Percentiles rank a stretch among this genome's conserved stretches.
These are phyloP conservation scores for Campoletis raptor DNA, from an alignment of 2,888 invertebrate genomes.

Conservation along the genomic window DNA sequence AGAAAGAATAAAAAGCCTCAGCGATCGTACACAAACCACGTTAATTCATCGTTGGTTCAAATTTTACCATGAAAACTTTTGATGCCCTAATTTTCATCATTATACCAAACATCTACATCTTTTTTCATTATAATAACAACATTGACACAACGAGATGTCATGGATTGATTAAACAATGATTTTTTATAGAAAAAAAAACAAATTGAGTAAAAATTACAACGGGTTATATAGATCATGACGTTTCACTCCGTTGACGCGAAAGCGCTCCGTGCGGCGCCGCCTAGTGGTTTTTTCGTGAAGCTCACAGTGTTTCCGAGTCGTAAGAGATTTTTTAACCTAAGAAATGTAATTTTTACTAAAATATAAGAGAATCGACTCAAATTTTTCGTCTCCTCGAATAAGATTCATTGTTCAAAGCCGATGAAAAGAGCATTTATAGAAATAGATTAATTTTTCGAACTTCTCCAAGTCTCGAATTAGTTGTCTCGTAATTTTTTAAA, in stretches of 20 bases:
- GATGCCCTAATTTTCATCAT: neutral
- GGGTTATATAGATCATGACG: neutral
- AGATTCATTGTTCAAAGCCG: neutral
- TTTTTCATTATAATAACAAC: neutral
- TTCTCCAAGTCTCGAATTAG: neutral
- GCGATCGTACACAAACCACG: constrained; percentile 22
- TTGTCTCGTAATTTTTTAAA: neutral
- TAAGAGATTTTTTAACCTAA: neutral
- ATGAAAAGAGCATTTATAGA: neutral
- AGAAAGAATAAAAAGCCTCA: neutral
- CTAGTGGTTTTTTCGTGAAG: neutral
- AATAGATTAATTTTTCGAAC: neutral
- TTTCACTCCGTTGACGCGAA: neutral
- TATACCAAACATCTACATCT: neutral
- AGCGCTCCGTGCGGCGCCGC: neutral
- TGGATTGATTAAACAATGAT: neutral
- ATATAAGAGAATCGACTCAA: neutral
- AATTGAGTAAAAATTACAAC: neutral
- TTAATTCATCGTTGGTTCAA: constrained; percentile 21
- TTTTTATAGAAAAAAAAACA: neutral
- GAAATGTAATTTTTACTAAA: neutral
- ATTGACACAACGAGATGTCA: neutral
- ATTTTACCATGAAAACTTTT: neutral
- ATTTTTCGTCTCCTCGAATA: neutral
- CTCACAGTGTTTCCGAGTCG: too few species aligned